Percentiles rank a stretch among this genome's conserved stretches.
Evolutionary conservation across 1,140 invertebrate species (phyloP).

Genomic region (Pararge aegeria): DNA sequence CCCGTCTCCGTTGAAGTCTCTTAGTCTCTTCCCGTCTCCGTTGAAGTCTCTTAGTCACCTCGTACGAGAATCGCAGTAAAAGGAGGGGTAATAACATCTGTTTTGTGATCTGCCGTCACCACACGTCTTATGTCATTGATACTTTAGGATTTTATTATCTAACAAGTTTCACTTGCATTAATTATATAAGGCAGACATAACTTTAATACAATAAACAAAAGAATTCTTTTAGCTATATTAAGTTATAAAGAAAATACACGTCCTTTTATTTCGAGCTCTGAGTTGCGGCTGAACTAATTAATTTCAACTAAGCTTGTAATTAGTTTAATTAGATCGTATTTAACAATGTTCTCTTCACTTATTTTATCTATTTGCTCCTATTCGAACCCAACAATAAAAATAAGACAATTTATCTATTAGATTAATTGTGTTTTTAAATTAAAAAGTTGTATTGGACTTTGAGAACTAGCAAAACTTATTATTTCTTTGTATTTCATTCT

Average conservation of each 20-base stretch:
- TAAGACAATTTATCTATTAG: too few relatives aligned
- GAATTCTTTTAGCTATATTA: neutral
- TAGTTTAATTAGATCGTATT: neutral
- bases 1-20: too few relatives aligned
- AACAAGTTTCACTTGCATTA: too few relatives aligned
- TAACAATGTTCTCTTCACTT: neutral
- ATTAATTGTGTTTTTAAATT: neutral
- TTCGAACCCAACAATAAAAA: neutral
- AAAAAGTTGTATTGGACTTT: neutral
- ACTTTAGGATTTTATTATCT: too few relatives aligned
- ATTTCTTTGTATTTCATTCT: too few relatives aligned
- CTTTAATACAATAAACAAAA: neutral
- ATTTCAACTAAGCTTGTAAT: neutral
- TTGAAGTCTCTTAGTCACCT: too few relatives aligned
- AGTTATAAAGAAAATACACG: neutral
- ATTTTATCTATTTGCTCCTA: neutral
- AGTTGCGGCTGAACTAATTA: neutral
- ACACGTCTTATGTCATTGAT: too few relatives aligned
- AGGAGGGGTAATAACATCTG: too few relatives aligned
- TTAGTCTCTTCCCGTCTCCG: too few relatives aligned
- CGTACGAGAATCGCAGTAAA: too few relatives aligned
- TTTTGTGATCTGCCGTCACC: too few relatives aligned
- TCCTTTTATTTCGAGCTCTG: constrained; percentile 1
- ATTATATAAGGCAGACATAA: neutral
- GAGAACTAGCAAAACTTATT: too few relatives aligned